phyloP scores from a whole-genome alignment of 2,113 vertebrate genomes.

The Isurus oxyrinchus region DNA sequence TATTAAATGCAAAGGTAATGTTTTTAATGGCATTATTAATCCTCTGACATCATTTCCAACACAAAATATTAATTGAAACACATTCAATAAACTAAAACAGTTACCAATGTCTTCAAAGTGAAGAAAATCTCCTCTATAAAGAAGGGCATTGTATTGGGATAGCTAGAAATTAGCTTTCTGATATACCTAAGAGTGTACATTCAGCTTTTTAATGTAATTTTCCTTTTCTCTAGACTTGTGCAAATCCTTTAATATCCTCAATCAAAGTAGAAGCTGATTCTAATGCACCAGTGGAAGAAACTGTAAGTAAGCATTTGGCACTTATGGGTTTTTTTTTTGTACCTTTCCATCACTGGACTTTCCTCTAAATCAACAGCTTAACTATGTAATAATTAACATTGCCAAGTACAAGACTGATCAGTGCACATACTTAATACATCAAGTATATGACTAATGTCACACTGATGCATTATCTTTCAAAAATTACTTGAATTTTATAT shows the following conservation, averaged over 20 bases:
- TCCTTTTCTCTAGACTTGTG: slow-evolving; percentile 47
- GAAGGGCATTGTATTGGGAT: not conserved
- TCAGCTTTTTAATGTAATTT: not conserved
- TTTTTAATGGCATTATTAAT: not conserved
- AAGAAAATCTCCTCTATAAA: not conserved
- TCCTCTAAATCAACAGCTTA: not conserved
- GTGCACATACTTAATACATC: not conserved
- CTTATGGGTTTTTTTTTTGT: not conserved
- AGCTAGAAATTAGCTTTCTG: not conserved
- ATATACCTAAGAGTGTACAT: not conserved
- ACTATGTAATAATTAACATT: not conserved
- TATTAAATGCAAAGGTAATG: not conserved
- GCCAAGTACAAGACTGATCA: not conserved
- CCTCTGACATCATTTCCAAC: not conserved
- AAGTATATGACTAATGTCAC: not conserved
- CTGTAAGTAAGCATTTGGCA: slow-evolving; percentile 52
- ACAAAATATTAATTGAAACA: not conserved
- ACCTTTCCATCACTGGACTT: not conserved
- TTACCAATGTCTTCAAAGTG: not conserved
- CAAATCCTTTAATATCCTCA: slow-evolving; percentile 48
- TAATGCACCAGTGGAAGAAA: slow-evolving; percentile 55
- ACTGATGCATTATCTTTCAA: not conserved
- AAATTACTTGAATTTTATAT: not conserved
- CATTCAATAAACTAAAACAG: not conserved
- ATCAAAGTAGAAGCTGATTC: slow-evolving; percentile 48